These are phyloP conservation scores for Brachylomia viminalis DNA, from an alignment of 2,888 invertebrate species.

Conservation along the genomic window DNA sequence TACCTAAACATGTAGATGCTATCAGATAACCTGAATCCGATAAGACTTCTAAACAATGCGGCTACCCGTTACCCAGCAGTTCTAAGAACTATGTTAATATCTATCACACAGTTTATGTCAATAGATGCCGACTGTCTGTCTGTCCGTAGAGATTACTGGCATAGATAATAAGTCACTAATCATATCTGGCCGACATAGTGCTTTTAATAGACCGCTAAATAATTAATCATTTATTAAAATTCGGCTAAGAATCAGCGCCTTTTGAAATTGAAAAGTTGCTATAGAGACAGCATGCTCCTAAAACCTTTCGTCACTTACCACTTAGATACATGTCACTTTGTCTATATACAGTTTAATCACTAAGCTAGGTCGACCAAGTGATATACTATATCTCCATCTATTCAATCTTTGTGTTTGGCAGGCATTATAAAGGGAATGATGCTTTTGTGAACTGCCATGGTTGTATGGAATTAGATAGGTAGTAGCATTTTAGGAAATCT, in stretches of 20 bases:
- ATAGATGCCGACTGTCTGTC: constrained; percentile 34
- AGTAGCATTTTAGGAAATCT: no score
- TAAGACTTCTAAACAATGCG: constrained; percentile 31
- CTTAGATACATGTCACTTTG: no score
- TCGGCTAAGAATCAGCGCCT: neutral
- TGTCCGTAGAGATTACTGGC: constrained; percentile 18
- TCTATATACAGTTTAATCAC: no score
- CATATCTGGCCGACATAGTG: constrained; percentile 3
- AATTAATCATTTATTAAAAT: constrained; percentile 5
- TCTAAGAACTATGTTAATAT: constrained; percentile 46
- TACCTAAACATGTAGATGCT: constrained; percentile 45
- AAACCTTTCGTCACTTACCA: neutral
- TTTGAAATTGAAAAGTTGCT: neutral
- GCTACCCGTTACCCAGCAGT: constrained; percentile 5
- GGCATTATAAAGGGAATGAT: no score
- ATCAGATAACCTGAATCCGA: constrained; percentile 34
- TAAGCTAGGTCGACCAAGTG: no score
- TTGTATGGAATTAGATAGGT: no score
- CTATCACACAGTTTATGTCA: neutral
- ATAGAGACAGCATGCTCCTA: neutral
- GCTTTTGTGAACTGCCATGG: no score
- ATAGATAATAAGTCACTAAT: constrained; percentile 13
- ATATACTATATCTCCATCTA: no score
- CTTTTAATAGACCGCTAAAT: constrained; percentile 24
- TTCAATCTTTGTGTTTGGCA: no score